Percentiles rank a stretch among this genome's conserved stretches.
phyloP scores from a whole-genome alignment of 2,888 invertebrate species.

The Mesorhabditis spiculigera region DNA sequence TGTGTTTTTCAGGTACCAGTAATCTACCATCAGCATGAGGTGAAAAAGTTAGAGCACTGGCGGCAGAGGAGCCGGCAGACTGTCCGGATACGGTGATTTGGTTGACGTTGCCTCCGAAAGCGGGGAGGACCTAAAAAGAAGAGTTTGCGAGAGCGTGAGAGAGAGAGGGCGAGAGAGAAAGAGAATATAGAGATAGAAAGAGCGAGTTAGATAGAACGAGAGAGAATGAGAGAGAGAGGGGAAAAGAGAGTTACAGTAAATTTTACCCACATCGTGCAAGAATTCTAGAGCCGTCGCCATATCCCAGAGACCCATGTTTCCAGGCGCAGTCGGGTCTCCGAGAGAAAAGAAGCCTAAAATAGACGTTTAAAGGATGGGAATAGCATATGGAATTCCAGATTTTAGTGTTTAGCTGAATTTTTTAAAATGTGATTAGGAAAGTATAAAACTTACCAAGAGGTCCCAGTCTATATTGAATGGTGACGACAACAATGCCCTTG shows the following conservation, averaged over 20 bases:
- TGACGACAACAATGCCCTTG: constrained; percentile 37
- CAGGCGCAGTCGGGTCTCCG: constrained; percentile 33
- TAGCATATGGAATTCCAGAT: too few species aligned
- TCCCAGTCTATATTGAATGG: constrained; percentile 39
- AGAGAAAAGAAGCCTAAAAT: constrained; percentile 37
- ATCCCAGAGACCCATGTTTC: constrained; percentile 45
- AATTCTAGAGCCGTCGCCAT: constrained; percentile 36
- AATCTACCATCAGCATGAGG: constrained; percentile 40
- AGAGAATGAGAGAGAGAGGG: too few species aligned
- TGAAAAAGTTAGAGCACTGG: constrained; percentile 37
- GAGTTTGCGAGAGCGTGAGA: too few species aligned
- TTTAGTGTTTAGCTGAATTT: too few species aligned
- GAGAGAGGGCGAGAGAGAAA: not conserved
- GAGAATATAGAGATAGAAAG: not conserved
- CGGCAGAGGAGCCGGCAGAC: constrained; percentile 36
- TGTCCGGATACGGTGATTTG: constrained; percentile 36
- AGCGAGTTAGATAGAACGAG: not conserved
- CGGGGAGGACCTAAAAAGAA: constrained; percentile 22
- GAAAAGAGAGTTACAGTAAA: too few species aligned
- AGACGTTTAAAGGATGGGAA: not conserved
- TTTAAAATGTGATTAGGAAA: not conserved
- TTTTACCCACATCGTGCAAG: constrained; percentile 9
- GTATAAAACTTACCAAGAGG: constrained; percentile 23
- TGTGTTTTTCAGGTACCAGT: not conserved
- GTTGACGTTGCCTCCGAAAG: constrained; percentile 38